phyloP scores from a whole-genome alignment of 1,140 invertebrate genomes.

The Nasonia vitripennis region DNA sequence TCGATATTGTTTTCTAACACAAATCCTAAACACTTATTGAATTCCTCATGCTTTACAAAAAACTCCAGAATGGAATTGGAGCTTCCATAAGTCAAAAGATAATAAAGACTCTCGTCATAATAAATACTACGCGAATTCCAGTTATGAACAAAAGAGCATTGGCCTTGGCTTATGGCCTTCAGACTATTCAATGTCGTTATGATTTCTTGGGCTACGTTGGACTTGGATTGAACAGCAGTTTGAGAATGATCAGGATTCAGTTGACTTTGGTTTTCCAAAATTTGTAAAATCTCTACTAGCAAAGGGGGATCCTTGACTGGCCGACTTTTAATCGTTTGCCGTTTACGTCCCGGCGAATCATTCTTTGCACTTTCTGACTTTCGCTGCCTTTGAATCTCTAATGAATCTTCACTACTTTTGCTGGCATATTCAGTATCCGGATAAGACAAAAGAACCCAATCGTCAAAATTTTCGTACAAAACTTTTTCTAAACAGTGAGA shows the following conservation, averaged over 20 bases:
- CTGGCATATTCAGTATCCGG: slow-evolving; percentile 52
- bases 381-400: slow-evolving; percentile 57
- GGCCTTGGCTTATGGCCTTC: slow-evolving; percentile 68
- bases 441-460: slow-evolving; percentile 65
- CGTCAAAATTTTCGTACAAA: slow-evolving; percentile 66
- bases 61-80: slow-evolving; percentile 82
- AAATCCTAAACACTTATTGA: slow-evolving; percentile 78
- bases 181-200: slow-evolving; percentile 71
- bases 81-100: slow-evolving; percentile 83
- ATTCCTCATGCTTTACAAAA: slow-evolving; percentile 80
- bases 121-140: slow-evolving; percentile 68
- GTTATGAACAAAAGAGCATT: slow-evolving; percentile 57
- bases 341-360: slow-evolving; percentile 53
- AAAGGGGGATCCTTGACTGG: slow-evolving; percentile 78
- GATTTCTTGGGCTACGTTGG: slow-evolving; percentile 68
- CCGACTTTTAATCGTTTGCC: slow-evolving; percentile 71
- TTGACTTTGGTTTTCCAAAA: slow-evolving; percentile 76
- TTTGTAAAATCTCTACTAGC: slow-evolving; percentile 81
- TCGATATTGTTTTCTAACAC: slow-evolving; percentile 80
- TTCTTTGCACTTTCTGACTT: slow-evolving; percentile 49
- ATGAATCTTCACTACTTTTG: slow-evolving; percentile 50
- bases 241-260: slow-evolving; percentile 64
- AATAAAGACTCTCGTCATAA: slow-evolving; percentile 84
- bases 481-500: slow-evolving; percentile 73
- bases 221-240: slow-evolving; percentile 57